Evolutionary conservation across 2,113 vertebrate genomes (phyloP).

Genomic region (Nerophis lumbriciformis): DNA sequence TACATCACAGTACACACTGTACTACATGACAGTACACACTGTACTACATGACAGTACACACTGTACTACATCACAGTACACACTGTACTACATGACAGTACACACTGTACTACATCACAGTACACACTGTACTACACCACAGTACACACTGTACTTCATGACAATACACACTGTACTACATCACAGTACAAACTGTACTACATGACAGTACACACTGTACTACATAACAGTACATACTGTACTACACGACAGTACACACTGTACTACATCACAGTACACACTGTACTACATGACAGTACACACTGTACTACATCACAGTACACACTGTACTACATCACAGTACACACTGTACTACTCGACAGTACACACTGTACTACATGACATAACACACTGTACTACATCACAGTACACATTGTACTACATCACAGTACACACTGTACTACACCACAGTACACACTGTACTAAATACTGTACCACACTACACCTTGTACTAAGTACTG

Average conservation of each 20-base stretch:
- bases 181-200: not conserved
- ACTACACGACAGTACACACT: not conserved
- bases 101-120: too few relatives aligned
- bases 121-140: too few relatives aligned
- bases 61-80: not conserved
- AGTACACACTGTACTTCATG: too few relatives aligned
- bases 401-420: not conserved
- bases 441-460: too few relatives aligned
- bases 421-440: too few relatives aligned
- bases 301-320: not conserved
- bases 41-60: not conserved
- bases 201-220: slow-evolving; percentile 4
- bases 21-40: not conserved
- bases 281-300: not conserved
- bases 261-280: too few relatives aligned
- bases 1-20: not conserved
- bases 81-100: not conserved
- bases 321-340: not conserved
- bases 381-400: not conserved
- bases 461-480: too few relatives aligned
- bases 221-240: not conserved
- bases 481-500: too few relatives aligned
- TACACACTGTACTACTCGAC: not conserved
- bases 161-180: too few relatives aligned
- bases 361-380: not conserved